Conservation (phyloP, 2,888 invertebrate genomes). For the Latrodectus elegans region DNA sequence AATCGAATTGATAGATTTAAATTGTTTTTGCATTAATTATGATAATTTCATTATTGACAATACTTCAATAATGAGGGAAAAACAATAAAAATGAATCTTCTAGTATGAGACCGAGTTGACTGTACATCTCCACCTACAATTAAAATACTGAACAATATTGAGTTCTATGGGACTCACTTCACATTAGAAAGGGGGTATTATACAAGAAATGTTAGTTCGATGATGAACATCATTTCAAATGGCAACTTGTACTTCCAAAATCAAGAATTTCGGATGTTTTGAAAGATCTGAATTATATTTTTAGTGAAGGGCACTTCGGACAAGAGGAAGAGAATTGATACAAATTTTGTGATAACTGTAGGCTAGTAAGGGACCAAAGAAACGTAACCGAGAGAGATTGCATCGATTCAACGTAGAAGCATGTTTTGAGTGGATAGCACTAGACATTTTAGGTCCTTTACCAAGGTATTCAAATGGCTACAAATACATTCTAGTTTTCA, state of each 20-base stretch:
- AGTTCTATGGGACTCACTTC: background rate
- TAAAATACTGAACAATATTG: too few relatives aligned
- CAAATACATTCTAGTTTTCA: too few relatives aligned
- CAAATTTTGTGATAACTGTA: slow-evolving; percentile 1
- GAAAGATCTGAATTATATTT: background rate
- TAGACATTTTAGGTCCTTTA: background rate
- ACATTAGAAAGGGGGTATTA: background rate
- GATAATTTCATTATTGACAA: too few relatives aligned
- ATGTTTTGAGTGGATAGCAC: background rate
- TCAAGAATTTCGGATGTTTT: background rate
- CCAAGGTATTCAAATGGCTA: background rate
- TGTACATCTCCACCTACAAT: background rate
- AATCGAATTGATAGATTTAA: too few relatives aligned
- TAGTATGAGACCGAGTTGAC: background rate
- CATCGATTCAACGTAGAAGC: background rate
- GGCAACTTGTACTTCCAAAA: background rate
- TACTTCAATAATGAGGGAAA: too few relatives aligned
- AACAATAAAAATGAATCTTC: background rate
- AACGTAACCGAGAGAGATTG: background rate
- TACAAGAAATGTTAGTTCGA: background rate
- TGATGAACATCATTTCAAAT: background rate
- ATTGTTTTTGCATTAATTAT: too few relatives aligned
- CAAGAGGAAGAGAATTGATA: slow-evolving; percentile 1
- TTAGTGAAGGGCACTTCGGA: background rate
- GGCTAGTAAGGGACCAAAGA: background rate